These are phyloP conservation scores for Cephus nigrinus DNA, from an alignment of 2,888 invertebrate genomes.

Conservation along the genomic window DNA sequence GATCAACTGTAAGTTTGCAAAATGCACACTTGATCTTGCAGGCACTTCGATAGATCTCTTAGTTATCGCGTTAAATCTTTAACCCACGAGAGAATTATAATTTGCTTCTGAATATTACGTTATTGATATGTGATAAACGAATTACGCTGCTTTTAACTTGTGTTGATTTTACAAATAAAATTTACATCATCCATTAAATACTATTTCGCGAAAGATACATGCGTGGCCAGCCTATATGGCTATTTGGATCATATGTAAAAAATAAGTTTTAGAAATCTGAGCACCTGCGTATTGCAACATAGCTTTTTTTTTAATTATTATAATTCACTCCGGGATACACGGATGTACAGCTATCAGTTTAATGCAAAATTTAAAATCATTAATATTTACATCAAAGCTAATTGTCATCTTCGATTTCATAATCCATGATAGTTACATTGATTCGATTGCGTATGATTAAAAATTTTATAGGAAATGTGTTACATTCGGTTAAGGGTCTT, in stretches of 20 bases:
- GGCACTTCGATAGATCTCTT: background rate
- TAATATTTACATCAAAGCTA: background rate
- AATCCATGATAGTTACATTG: background rate
- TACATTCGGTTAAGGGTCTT: background rate
- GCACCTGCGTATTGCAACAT: too few relatives aligned
- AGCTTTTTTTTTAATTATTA: background rate
- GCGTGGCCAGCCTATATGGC: background rate
- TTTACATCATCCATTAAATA: background rate
- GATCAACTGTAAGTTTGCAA: background rate
- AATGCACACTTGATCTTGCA: background rate
- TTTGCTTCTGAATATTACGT: background rate
- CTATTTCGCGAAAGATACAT: background rate
- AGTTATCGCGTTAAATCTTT: background rate
- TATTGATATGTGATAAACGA: constrained; percentile 1
- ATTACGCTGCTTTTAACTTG: constrained; percentile 1
- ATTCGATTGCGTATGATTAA: background rate
- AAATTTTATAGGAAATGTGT: background rate
- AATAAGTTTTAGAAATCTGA: background rate
- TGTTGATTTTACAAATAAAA: background rate
- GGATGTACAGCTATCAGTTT: constrained; percentile 4
- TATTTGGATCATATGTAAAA: constrained; percentile 2
- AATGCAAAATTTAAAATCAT: constrained; percentile 25
- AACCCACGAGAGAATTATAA: background rate
- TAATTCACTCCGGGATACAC: background rate
- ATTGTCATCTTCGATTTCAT: background rate